Evolutionary conservation across 2,113 vertebrate genomes (phyloP).

Genomic region (Corythoichthys haematopterus): DNA sequence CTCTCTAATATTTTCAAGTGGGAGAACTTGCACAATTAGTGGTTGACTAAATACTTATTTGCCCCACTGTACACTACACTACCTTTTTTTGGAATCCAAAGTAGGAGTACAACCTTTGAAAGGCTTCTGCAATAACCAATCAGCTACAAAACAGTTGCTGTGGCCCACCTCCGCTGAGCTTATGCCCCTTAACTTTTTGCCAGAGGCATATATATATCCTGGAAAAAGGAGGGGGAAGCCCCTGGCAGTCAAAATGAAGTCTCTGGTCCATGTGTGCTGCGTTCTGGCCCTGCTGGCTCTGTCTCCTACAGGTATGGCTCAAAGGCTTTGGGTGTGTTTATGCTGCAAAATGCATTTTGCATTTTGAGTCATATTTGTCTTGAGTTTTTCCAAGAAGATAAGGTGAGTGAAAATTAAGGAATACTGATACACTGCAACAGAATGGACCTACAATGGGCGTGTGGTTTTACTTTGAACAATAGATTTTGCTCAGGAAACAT

Average conservation of each 20-base stretch:
- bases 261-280: conserved; percentile 49
- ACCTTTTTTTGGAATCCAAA: neutral
- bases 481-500: neutral
- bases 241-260: conserved; percentile 71
- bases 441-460: neutral
- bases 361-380: neutral
- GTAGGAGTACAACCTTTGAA: neutral
- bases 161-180: conserved; percentile 30
- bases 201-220: conserved; percentile 63
- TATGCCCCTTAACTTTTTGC: conserved; percentile 60
- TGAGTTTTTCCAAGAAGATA: neutral
- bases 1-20: no score
- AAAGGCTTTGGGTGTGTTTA: neutral
- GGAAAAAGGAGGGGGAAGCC: conserved; percentile 36
- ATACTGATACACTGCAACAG: no score
- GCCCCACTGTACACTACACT: no score
- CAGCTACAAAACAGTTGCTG: conserved; percentile 35
- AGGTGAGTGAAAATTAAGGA: neutral
- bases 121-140: neutral
- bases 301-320: conserved; percentile 60
- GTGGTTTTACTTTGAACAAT: neutral
- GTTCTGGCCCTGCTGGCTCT: conserved; percentile 61
- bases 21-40: no score
- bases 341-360: neutral
- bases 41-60: no score